Percentiles rank a stretch among this genome's conserved stretches.
Conservation (phyloP, 2,888 invertebrate species). For the Dicranocentrus wangi region DNA sequence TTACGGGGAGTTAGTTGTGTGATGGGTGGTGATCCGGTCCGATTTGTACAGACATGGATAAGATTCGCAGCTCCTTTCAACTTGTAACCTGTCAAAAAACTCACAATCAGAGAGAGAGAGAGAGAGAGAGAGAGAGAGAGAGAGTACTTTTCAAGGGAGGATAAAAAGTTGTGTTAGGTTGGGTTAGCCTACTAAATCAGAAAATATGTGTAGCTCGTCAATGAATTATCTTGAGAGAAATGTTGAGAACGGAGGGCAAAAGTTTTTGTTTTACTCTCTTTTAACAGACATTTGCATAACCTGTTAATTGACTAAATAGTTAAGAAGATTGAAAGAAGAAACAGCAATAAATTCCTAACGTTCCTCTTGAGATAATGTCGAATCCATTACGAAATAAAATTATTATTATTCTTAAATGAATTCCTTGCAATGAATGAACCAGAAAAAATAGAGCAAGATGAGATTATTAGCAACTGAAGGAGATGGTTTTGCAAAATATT, state of each 20-base stretch:
- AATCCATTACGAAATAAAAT: no score
- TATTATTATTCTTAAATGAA: no score
- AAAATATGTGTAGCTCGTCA: not conserved
- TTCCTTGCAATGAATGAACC: no score
- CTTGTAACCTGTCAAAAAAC: not conserved
- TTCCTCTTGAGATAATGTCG: not conserved
- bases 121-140: no score
- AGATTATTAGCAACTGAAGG: no score
- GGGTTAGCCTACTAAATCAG: not conserved
- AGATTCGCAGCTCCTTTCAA: not conserved
- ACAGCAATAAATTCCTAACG: not conserved
- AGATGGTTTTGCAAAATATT: no score
- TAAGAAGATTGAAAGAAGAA: no score
- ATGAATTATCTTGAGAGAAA: not conserved
- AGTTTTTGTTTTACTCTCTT: not conserved
- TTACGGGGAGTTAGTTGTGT: no score
- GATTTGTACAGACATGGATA: no score
- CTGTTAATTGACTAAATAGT: constrained; percentile 11
- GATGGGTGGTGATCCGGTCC: no score
- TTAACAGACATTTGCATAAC: constrained; percentile 9
- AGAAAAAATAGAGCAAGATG: no score
- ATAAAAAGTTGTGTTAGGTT: constrained; percentile 25
- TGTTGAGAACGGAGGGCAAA: not conserved
- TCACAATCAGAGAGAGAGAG: not conserved
- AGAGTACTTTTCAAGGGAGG: not conserved